These are phyloP conservation scores for Erpornis zantholeuca DNA, from an alignment of 2,113 vertebrate species.

Conservation along the genomic window DNA sequence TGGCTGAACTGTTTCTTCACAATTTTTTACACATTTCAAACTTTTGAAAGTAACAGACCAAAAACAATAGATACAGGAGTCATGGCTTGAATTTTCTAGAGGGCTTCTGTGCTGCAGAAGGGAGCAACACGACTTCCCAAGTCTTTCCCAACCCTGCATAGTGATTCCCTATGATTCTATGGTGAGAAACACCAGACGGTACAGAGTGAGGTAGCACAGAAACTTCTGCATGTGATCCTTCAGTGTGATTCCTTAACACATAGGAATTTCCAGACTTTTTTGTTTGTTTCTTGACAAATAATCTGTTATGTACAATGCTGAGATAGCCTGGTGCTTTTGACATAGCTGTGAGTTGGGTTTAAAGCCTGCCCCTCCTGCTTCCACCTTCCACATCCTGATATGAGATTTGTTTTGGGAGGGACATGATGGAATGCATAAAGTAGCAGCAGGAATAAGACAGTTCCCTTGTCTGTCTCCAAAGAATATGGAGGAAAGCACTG, in stretches of 20 bases:
- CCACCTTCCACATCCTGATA: background rate
- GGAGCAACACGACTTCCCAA: background rate
- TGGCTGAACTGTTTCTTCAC: background rate
- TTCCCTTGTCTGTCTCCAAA: background rate
- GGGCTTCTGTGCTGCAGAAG: background rate
- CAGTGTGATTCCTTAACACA: background rate
- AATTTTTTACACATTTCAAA: background rate
- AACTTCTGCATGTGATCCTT: background rate
- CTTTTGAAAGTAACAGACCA: background rate
- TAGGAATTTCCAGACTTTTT: background rate
- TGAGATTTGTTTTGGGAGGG: background rate
- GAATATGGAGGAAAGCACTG: background rate
- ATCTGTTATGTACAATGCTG: accelerated
- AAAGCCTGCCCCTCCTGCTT: background rate
- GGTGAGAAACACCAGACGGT: background rate
- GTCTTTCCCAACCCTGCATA: background rate
- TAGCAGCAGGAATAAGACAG: background rate
- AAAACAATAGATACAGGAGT: background rate
- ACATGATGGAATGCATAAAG: background rate
- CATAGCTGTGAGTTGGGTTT: background rate
- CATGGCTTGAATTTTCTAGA: background rate
- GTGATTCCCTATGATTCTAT: background rate
- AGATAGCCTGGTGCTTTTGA: background rate
- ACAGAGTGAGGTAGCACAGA: background rate
- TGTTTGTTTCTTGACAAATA: background rate